Evolutionary conservation across 1,140 invertebrate genomes (phyloP).

Genomic region (Cylas formicarius): DNA sequence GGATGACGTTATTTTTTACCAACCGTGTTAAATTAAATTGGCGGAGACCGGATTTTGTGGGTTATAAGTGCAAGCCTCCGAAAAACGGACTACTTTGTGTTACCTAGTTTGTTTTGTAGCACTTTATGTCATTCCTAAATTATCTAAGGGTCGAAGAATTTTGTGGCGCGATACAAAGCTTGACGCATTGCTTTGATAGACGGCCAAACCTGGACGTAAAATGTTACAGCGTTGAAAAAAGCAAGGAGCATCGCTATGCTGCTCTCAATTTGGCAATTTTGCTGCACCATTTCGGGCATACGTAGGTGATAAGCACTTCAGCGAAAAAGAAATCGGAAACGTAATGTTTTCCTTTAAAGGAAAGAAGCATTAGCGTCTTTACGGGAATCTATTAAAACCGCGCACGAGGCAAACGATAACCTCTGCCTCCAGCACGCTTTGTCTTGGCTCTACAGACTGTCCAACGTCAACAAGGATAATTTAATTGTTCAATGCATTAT

Average conservation of each 20-base stretch:
- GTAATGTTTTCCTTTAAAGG: conserved; percentile 40
- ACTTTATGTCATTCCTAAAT: conserved; percentile 87
- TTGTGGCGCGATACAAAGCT: conserved; percentile 72
- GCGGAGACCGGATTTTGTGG: too few species aligned
- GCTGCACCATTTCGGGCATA: conserved; percentile 79
- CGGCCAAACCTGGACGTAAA: conserved; percentile 46
- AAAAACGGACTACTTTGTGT: background rate
- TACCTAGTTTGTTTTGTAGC: conserved; percentile 49
- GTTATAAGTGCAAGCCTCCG: too few species aligned
- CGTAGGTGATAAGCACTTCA: conserved; percentile 53
- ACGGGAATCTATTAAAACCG: conserved; percentile 76
- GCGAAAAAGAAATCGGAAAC: background rate
- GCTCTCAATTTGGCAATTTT: conserved; percentile 82
- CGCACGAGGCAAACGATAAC: conserved; percentile 81
- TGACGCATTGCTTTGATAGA: conserved; percentile 81
- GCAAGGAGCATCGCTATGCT: conserved; percentile 75
- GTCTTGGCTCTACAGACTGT: conserved; percentile 68
- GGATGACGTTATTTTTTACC: too few species aligned
- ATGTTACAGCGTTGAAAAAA: conserved; percentile 53
- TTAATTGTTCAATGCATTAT: conserved; percentile 53
- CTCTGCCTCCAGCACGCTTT: conserved; percentile 78
- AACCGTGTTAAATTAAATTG: too few species aligned
- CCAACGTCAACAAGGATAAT: conserved; percentile 40
- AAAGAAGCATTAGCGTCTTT: conserved; percentile 70
- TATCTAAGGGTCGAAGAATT: conserved; percentile 80